Evolutionary conservation across 1,140 invertebrate genomes (phyloP).

Genomic region (Coptotermes formosanus): DNA sequence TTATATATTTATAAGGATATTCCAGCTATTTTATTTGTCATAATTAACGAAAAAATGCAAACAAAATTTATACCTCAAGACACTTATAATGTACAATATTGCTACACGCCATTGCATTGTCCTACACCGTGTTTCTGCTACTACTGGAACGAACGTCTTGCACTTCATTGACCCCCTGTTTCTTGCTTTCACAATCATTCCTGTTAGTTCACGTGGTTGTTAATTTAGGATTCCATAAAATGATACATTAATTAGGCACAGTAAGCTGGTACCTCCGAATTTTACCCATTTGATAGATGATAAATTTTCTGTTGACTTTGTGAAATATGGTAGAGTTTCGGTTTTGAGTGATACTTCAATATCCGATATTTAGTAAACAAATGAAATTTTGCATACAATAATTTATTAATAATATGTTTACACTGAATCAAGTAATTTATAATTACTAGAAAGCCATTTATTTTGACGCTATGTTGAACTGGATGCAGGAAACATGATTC

Average conservation of each 20-base stretch:
- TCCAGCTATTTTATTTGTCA: too few relatives aligned
- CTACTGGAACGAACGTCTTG: background rate
- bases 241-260: background rate
- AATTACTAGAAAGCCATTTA: background rate
- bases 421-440: background rate
- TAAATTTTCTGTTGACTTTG: background rate
- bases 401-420: constrained; percentile 1
- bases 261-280: background rate
- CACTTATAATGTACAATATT: too few relatives aligned
- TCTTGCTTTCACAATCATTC: background rate
- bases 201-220: background rate
- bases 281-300: background rate
- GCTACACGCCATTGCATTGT: background rate
- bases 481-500: background rate
- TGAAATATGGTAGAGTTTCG: background rate
- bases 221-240: background rate
- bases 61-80: too few relatives aligned
- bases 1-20: too few relatives aligned
- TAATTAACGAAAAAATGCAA: too few relatives aligned
- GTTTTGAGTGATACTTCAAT: background rate
- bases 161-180: background rate
- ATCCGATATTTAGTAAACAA: background rate
- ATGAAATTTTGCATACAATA: background rate
- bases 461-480: background rate
- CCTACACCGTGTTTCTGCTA: background rate